Evolutionary conservation across 2,797 vertebrate genomes (phyloP).

Genomic region (Molossus molossus): DNA sequence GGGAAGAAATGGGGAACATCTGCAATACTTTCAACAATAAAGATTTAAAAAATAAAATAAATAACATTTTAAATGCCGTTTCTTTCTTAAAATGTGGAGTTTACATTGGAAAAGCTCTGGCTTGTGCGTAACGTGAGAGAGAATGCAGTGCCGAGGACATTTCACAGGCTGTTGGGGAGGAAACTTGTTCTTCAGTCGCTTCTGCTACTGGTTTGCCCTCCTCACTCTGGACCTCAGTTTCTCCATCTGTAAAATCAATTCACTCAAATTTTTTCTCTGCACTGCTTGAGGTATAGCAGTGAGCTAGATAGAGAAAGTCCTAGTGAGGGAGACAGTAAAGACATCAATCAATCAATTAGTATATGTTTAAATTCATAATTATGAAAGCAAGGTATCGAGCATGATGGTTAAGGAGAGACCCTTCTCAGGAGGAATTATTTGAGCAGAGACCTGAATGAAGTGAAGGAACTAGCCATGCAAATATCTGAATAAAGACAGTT

Average conservation of each 20-base stretch:
- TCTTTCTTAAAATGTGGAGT: constrained; percentile 10
- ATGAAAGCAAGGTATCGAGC: neutral
- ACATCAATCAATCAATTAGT: neutral
- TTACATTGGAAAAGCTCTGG: neutral
- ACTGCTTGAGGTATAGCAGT: neutral
- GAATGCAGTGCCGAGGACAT: neutral
- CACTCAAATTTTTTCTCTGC: neutral
- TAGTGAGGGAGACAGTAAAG: neutral
- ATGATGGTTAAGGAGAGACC: neutral
- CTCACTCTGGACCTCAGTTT: neutral
- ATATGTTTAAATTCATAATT: neutral
- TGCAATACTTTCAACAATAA: too few species aligned
- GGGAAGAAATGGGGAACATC: too few species aligned
- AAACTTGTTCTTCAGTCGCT: neutral
- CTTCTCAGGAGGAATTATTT: neutral
- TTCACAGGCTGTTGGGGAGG: neutral
- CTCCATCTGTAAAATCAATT: neutral
- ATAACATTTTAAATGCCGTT: neutral
- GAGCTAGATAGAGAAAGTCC: neutral
- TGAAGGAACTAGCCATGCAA: neutral
- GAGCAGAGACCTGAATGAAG: neutral
- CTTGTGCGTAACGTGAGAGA: neutral
- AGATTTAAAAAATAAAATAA: too few species aligned
- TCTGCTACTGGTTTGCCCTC: neutral
- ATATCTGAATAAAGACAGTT: neutral